Conservation (phyloP, 2,797 vertebrate species). For the Hephaestus fuliginosus region DNA sequence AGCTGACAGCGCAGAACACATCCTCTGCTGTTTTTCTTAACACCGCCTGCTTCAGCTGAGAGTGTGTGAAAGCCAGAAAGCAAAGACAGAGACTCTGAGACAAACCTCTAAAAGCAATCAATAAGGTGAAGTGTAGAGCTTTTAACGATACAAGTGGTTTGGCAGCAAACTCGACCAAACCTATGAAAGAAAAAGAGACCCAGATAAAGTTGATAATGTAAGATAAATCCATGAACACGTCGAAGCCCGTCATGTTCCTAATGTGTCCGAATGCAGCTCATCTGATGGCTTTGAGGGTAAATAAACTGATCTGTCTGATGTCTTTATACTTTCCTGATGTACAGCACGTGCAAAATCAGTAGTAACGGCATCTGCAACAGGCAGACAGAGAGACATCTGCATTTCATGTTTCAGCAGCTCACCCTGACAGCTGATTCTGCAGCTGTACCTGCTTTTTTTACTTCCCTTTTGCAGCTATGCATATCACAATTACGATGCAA, state of each 20-base stretch:
- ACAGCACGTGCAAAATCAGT: neutral
- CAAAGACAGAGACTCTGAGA: neutral
- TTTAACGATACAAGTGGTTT: no score
- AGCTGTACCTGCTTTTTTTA: slow-evolving; percentile 5
- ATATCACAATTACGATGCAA: neutral
- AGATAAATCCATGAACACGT: no score
- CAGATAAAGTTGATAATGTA: no score
- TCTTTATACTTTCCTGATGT: neutral
- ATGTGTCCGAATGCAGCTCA: no score
- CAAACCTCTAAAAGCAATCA: neutral
- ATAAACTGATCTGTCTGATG: neutral
- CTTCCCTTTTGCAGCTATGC: neutral
- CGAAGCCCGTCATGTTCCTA: no score
- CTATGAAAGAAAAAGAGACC: no score
- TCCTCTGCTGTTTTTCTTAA: no score
- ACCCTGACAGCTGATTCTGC: slow-evolving; percentile 3
- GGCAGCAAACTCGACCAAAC: neutral
- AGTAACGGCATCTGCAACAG: slow-evolving; percentile 2
- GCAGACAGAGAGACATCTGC: slow-evolving; percentile 3
- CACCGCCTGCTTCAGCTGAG: neutral
- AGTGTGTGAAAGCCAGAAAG: neutral
- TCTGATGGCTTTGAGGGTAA: no score
- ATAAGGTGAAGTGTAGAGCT: neutral
- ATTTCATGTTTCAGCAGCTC: neutral
- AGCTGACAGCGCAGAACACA: neutral